Conservation (phyloP, 2,797 vertebrate species). For the Distichodus sexfasciatus region DNA sequence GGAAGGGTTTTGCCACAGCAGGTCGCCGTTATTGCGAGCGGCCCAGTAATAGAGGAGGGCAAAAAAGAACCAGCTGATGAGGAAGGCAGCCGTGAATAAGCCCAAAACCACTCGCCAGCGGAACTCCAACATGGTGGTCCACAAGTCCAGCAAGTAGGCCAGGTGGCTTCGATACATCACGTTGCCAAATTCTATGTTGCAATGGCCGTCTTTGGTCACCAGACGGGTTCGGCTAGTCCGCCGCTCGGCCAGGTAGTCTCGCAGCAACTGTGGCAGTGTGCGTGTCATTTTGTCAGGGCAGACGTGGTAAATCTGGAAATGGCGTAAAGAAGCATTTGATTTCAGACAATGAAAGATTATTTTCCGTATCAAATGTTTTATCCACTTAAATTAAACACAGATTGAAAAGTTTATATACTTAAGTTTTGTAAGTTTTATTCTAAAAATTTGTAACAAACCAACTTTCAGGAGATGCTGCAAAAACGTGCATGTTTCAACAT, state of each 20-base stretch:
- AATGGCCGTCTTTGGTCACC: slow-evolving; percentile 92
- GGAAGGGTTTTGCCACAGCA: slow-evolving; percentile 67
- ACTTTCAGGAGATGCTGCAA: no score
- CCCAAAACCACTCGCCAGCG: slow-evolving; percentile 74
- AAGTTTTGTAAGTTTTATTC: no score
- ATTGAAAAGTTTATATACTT: no score
- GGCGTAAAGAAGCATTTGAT: background rate
- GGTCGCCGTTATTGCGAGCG: slow-evolving; percentile 69
- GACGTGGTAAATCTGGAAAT: slow-evolving; percentile 44
- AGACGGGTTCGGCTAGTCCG: slow-evolving; percentile 74
- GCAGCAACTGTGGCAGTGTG: slow-evolving; percentile 71
- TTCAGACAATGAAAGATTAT: no score
- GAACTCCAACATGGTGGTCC: slow-evolving; percentile 80
- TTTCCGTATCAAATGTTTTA: no score
- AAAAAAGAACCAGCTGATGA: slow-evolving; percentile 78
- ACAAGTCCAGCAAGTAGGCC: slow-evolving; percentile 89
- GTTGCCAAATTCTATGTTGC: slow-evolving; percentile 95
- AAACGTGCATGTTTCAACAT: no score
- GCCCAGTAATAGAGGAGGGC: slow-evolving; percentile 77
- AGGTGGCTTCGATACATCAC: slow-evolving; percentile 81
- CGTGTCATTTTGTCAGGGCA: slow-evolving; percentile 74
- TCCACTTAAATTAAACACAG: no score
- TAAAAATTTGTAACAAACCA: no score
- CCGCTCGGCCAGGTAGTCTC: slow-evolving; percentile 62
- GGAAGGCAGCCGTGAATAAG: slow-evolving; percentile 68